These are phyloP conservation scores for Elysia crispata DNA, from an alignment of 2,888 invertebrate species.

Conservation along the genomic window DNA sequence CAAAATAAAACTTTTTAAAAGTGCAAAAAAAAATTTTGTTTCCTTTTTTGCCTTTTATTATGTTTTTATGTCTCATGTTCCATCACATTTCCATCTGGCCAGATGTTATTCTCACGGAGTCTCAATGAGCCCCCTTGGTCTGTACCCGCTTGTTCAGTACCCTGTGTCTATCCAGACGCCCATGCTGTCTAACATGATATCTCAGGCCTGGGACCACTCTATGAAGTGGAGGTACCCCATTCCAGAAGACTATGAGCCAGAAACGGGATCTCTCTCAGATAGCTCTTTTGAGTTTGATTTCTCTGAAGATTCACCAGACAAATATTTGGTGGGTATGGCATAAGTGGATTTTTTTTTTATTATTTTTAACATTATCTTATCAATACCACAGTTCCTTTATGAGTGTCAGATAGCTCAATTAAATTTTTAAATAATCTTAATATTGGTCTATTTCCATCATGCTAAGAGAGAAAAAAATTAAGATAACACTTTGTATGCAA, in stretches of 20 bases:
- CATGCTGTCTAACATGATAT: constrained; percentile 88
- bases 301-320: constrained; percentile 38
- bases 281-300: constrained; percentile 62
- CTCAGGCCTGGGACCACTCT: constrained; percentile 88
- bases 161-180: constrained; percentile 93
- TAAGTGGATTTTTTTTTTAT: no score
- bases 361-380: no score
- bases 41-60: no score
- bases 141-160: constrained; percentile 84
- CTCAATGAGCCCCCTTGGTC: constrained; percentile 84
- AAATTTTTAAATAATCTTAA: no score
- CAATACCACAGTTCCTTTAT: no score
- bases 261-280: constrained; percentile 58
- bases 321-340: constrained; percentile 18
- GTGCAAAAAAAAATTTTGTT: no score
- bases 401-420: no score
- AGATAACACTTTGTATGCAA: no score
- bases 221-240: constrained; percentile 84
- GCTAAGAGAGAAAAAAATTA: no score
- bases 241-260: constrained; percentile 61
- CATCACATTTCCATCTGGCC: constrained; percentile 24
- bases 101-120: constrained; percentile 88
- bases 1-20: no score
- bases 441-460: no score
- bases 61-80: no score